phyloP scores from a whole-genome alignment of 2,113 vertebrate genomes.

The Corvus hawaiiensis region DNA sequence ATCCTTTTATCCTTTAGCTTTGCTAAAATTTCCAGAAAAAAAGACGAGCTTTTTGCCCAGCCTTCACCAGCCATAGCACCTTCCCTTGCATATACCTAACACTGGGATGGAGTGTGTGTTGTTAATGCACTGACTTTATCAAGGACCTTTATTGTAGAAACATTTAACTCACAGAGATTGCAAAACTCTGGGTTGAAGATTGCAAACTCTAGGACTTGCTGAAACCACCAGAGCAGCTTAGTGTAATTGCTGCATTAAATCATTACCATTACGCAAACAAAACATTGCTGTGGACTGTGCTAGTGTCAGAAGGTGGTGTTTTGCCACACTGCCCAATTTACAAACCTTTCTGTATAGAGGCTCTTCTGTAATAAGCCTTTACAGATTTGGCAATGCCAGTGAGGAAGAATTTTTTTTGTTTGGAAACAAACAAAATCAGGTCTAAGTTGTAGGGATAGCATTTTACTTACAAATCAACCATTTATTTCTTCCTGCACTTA shows the following conservation, averaged over 20 bases:
- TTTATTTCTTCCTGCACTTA: neutral
- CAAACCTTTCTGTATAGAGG: neutral
- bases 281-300: neutral
- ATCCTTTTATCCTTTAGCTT: neutral
- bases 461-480: neutral
- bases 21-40: neutral
- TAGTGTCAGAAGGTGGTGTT: neutral
- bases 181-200: neutral
- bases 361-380: neutral
- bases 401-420: neutral
- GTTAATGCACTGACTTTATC: neutral
- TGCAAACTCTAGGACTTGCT: neutral
- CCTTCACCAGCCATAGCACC: no score
- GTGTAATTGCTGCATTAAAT: neutral
- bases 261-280: neutral
- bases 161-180: neutral
- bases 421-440: neutral
- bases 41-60: neutral
- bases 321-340: neutral
- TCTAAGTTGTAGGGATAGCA: neutral
- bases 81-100: neutral
- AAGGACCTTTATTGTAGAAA: neutral
- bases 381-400: neutral
- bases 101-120: rapidly evolving
- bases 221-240: neutral